Percentiles rank a stretch among this genome's conserved stretches.
These are phyloP conservation scores for Conistra vaccinii DNA, from an alignment of 2,888 invertebrate genomes.

Conservation along the genomic window DNA sequence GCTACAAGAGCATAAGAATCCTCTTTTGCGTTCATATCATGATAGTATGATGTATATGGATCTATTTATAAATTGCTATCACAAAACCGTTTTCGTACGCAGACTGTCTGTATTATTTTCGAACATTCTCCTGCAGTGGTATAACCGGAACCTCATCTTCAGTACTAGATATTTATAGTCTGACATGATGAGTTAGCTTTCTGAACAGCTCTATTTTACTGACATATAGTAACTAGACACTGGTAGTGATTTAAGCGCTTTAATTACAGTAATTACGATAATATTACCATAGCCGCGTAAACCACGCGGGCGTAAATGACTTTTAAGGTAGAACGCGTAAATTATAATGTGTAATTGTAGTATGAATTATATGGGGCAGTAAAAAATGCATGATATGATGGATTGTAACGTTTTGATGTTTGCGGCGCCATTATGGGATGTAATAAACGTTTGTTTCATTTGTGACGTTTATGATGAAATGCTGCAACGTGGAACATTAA, in stretches of 20 bases:
- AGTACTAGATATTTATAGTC: neutral
- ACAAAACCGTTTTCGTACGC: neutral
- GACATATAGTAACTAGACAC: slow-evolving; percentile 42
- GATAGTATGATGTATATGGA: neutral
- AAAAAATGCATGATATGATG: slow-evolving; percentile 46
- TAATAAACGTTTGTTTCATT: slow-evolving; percentile 31
- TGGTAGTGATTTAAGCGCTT: slow-evolving; percentile 59
- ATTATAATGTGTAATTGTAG: slow-evolving; percentile 56
- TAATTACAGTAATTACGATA: slow-evolving; percentile 63
- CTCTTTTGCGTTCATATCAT: neutral
- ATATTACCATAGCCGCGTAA: slow-evolving; percentile 59
- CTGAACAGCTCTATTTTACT: slow-evolving; percentile 20
- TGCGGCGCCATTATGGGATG: slow-evolving; percentile 19
- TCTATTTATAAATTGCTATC: neutral
- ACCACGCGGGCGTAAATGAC: slow-evolving; percentile 44
- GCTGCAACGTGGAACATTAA: neutral
- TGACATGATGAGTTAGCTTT: slow-evolving; percentile 16
- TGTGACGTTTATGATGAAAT: slow-evolving; percentile 16
- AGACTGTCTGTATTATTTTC: too few relatives aligned
- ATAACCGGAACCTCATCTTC: neutral
- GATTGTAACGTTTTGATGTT: slow-evolving; percentile 44
- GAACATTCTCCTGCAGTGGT: neutral
- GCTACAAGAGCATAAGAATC: neutral
- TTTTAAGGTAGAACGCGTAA: slow-evolving; percentile 52
- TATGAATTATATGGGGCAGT: slow-evolving; percentile 42